Evolutionary conservation across 64 coral and sea anemone species (phyloP), one percentile per base, ranked within the genome.

Genomic region (Anthopleura sola): DNA sequence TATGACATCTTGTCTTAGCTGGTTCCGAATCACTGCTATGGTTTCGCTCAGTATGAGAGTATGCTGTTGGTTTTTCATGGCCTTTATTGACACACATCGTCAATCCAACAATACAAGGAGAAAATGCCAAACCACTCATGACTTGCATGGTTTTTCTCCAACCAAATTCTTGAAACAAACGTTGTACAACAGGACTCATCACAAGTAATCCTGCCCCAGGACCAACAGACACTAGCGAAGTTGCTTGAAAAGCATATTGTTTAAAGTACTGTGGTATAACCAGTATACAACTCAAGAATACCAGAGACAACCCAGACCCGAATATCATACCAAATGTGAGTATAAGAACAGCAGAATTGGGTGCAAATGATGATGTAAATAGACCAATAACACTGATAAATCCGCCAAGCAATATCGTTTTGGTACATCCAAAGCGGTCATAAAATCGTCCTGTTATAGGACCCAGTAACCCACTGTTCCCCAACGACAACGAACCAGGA

Each of bases 201-300:
- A 79, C 76, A 0, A 79, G 39, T 20, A 79, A 23, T 23, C 38
- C 36, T 48, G 76, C 36, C 76, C 76, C 76, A 4, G 37, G 44
- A 0, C 76, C 76, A 38, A 79, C 76, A 20, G 76, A 79, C 23
- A 79, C 38, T 13, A 79, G 19, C 18, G 76, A 79, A 44, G 76
- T 79, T n/a, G 76, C 76, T 44, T 79, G 18, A 18, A 79, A 79
- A 12, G 36, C 44, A 44, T 79, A 79, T 79, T 79, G 47, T 6
- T 48, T 48, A 28, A 79, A 79, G 6, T 79, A 79, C 76, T 44
- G 0, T 6, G 76, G 76, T 24, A 79, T 48, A 3, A 48, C 76
- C 18, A 79, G 20, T 26, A 79, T 24, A 44, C 19, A 44, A 20
- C 76, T 79, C 18, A 79, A 15, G 15, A 16, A 79, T 1, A 79